Conservation (phyloP, 2,797 vertebrate species). For the Arnoldichthys spilopterus region DNA sequence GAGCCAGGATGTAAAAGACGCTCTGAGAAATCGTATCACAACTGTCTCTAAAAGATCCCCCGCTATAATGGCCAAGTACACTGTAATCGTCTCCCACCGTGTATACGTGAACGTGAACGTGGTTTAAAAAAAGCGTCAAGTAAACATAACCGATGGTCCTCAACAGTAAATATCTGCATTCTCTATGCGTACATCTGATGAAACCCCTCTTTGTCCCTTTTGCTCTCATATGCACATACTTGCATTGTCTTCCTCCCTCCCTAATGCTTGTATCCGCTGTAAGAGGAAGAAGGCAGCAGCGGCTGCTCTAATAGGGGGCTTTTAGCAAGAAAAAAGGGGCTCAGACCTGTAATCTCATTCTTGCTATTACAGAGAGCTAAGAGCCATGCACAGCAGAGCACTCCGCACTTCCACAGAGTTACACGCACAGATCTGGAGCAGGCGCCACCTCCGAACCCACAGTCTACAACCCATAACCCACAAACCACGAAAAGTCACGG, state of each 20-base stretch:
- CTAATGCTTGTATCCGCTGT: background rate
- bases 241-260: background rate
- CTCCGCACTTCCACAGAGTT: conserved; percentile 25
- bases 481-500: no score
- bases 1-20: background rate
- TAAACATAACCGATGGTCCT: background rate
- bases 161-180: background rate
- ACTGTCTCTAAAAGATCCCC: background rate
- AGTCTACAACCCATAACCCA: background rate
- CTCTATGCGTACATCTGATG: background rate
- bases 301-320: background rate
- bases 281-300: background rate
- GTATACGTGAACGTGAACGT: background rate
- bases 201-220: background rate
- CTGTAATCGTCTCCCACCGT: background rate
- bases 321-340: conserved; percentile 1
- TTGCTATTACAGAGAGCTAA: conserved; percentile 48
- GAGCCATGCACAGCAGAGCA: conserved; percentile 31
- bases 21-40: background rate
- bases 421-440: background rate
- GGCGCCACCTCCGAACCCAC: background rate
- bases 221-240: background rate
- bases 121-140: background rate
- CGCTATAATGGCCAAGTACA: background rate
- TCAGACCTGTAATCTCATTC: conserved; percentile 54